Evolutionary conservation across 2,888 invertebrate species (phyloP).

Genomic region (Caenorhabditis sp.): DNA sequence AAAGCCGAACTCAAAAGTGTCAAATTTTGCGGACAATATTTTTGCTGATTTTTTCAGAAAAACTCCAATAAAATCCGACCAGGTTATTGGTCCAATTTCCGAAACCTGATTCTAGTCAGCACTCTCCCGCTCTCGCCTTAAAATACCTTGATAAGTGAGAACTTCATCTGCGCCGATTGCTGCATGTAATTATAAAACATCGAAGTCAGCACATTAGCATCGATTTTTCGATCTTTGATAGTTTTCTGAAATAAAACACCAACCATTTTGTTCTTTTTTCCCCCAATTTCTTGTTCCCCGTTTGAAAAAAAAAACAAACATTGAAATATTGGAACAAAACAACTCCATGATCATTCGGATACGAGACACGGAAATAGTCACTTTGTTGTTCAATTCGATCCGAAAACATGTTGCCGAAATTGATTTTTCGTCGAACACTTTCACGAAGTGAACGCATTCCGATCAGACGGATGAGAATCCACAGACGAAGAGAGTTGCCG

Average conservation of each 20-base stretch:
- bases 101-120: too few species aligned
- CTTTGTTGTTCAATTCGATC: slow-evolving; percentile 22
- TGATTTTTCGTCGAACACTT: slow-evolving; percentile 24
- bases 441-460: slow-evolving; percentile 33
- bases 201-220: slow-evolving; percentile 27
- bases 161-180: slow-evolving; percentile 20
- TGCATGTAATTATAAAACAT: slow-evolving; percentile 30
- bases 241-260: slow-evolving; percentile 12
- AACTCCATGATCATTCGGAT: slow-evolving; percentile 36
- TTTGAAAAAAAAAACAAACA: slow-evolving; percentile 10
- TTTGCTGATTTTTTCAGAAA: too few species aligned
- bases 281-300: not conserved
- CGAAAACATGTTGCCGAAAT: slow-evolving; percentile 23
- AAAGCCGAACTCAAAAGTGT: too few species aligned
- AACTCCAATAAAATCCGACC: too few species aligned
- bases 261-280: not conserved
- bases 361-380: slow-evolving; percentile 25
- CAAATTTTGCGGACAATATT: too few species aligned
- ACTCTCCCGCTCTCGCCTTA: too few species aligned
- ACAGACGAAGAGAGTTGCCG: slow-evolving; percentile 27
- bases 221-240: slow-evolving; percentile 5
- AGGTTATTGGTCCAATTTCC: too few species aligned
- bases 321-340: slow-evolving; percentile 32
- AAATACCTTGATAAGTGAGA: slow-evolving; percentile 20
- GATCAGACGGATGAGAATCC: slow-evolving; percentile 32